phyloP scores from a whole-genome alignment of 2,797 vertebrate genomes.

The Propithecus perrieri region DNA sequence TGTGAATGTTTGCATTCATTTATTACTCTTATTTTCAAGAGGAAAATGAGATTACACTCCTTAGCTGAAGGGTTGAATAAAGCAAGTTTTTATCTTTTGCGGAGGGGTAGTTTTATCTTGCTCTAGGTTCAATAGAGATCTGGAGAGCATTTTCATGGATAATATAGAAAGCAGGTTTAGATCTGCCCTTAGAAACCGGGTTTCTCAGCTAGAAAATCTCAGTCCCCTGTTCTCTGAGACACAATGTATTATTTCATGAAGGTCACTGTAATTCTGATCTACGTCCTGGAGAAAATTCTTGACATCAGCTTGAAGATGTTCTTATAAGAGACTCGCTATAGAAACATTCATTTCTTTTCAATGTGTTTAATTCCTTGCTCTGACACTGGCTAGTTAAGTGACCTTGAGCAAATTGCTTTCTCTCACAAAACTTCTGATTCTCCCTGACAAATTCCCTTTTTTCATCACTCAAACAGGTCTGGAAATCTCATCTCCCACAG shows the following conservation, averaged over 20 bases:
- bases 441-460: constrained; percentile 52
- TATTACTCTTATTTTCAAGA: constrained; percentile 50
- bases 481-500: constrained; percentile 69
- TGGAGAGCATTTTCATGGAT: constrained; percentile 43
- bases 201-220: constrained; percentile 20
- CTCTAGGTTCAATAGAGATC: not conserved
- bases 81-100: not conserved
- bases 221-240: constrained; percentile 48
- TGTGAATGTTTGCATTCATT: constrained; percentile 7
- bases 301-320: constrained; percentile 52
- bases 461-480: constrained; percentile 68
- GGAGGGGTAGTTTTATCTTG: not conserved
- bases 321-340: constrained; percentile 62
- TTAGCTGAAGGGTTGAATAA: not conserved
- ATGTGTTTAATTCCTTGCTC: constrained; percentile 66
- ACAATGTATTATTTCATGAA: constrained; percentile 66
- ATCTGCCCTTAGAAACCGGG: not conserved
- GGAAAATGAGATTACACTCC: not conserved
- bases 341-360: constrained; percentile 72
- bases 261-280: constrained; percentile 66
- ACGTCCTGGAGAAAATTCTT: constrained; percentile 66
- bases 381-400: constrained; percentile 67
- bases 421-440: constrained; percentile 68
- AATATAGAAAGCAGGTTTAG: not conserved
- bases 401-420: constrained; percentile 79